Percentiles rank a stretch among this genome's conserved stretches.
phyloP scores from a whole-genome alignment of 2,113 vertebrate genomes.

The Calypte anna region DNA sequence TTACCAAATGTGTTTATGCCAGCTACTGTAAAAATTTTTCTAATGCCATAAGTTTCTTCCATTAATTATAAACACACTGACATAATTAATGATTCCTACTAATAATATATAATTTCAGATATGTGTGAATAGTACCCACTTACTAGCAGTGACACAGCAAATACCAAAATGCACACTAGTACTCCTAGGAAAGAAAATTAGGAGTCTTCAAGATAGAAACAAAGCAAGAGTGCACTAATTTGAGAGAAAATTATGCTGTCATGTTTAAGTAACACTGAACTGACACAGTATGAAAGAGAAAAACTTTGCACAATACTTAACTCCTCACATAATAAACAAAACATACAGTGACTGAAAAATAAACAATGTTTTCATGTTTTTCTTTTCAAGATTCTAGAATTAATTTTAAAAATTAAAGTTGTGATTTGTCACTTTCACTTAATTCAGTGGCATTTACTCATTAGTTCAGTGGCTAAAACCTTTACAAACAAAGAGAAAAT shows the following conservation, averaged over 20 bases:
- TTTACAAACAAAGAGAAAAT: not conserved
- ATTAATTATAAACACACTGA: constrained; percentile 74
- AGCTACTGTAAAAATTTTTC: constrained; percentile 64
- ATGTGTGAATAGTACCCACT: constrained; percentile 22
- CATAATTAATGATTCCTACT: constrained; percentile 65
- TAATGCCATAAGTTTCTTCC: constrained; percentile 67
- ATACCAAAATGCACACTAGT: not conserved
- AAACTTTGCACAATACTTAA: not conserved
- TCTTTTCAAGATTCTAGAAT: not conserved
- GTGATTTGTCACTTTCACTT: not conserved
- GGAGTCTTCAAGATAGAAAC: not conserved
- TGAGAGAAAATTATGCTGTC: not conserved
- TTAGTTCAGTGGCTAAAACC: not conserved
- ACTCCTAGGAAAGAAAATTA: not conserved
- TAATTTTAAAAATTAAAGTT: not conserved
- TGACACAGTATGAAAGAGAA: not conserved
- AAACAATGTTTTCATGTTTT: not conserved
- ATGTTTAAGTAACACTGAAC: not conserved
- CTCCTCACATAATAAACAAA: not conserved
- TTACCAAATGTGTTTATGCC: constrained; percentile 64
- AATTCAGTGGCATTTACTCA: not conserved
- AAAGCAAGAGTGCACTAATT: not conserved
- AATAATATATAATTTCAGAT: constrained; percentile 37
- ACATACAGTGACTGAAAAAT: not conserved
- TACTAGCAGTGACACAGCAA: not conserved